A percentile compares a stretch with the other conserved stretches of the same genome.
phyloP scores from a whole-genome alignment of 1,140 invertebrate species.

The Bombus sylvicola region DNA sequence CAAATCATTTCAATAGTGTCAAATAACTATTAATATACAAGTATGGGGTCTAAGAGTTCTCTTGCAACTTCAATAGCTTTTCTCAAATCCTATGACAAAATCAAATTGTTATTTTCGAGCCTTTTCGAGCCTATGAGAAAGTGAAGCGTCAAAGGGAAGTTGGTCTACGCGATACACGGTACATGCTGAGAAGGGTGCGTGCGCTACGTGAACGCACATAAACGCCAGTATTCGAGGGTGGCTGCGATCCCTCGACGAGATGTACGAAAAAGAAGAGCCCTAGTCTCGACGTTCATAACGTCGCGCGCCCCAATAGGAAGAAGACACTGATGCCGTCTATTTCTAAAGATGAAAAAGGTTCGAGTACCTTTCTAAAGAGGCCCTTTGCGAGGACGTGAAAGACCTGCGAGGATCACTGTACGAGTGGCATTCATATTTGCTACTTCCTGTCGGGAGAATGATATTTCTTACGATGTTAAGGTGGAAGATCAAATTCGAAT shows the following conservation, averaged over 20 bases:
- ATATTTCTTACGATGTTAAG: too few species aligned
- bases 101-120: too few species aligned
- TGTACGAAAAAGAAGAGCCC: constrained; percentile 21
- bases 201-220: constrained; percentile 27
- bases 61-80: too few species aligned
- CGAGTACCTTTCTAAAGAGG: constrained; percentile 9
- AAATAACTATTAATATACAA: too few species aligned
- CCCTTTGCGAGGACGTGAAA: not conserved
- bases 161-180: too few species aligned
- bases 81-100: too few species aligned
- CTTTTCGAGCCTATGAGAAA: not conserved
- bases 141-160: not conserved
- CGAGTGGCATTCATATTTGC: not conserved
- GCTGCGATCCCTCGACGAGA: not conserved
- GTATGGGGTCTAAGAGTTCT: too few species aligned
- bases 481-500: too few species aligned
- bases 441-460: not conserved
- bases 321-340: not conserved
- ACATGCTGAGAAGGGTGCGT: too few species aligned
- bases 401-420: not conserved
- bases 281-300: constrained; percentile 12
- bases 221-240: not conserved
- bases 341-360: constrained; percentile 21
- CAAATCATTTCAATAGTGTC: too few species aligned
- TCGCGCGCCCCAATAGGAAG: not conserved